phyloP scores from a whole-genome alignment of 2,888 invertebrate species.

The Microctonus brassicae region DNA sequence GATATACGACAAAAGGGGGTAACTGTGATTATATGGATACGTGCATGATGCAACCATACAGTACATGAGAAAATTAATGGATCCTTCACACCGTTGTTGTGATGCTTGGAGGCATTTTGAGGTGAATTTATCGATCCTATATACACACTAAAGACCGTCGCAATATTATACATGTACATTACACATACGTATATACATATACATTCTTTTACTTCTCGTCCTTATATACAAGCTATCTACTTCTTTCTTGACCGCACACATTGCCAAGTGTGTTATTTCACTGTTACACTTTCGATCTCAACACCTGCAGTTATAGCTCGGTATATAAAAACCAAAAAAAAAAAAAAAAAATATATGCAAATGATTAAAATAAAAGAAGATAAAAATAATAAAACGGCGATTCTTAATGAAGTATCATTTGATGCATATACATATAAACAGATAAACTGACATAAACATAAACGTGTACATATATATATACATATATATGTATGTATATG shows the following conservation, averaged over 20 bases:
- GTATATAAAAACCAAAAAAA: neutral
- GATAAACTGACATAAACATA: too few relatives aligned
- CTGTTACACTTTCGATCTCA: conserved; percentile 44
- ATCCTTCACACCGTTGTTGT: conserved; percentile 43
- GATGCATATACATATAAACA: too few relatives aligned
- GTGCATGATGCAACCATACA: conserved; percentile 13
- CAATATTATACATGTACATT: conserved; percentile 15
- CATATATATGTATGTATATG: conserved; percentile 2
- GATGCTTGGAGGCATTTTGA: conserved; percentile 37
- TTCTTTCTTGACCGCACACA: conserved; percentile 25
- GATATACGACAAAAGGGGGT: neutral
- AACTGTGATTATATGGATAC: neutral
- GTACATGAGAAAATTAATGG: conserved; percentile 44
- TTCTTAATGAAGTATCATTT: conserved; percentile 44
- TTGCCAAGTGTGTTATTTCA: conserved; percentile 1
- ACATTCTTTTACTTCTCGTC: conserved; percentile 21
- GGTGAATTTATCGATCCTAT: conserved; percentile 48
- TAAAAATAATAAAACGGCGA: conserved; percentile 58
- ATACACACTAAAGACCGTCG: neutral
- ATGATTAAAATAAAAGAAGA: neutral
- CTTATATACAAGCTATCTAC: conserved; percentile 14
- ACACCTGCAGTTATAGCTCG: conserved; percentile 61
- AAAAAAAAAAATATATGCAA: neutral
- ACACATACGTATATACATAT: conserved; percentile 19
- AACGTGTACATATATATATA: too few relatives aligned